Base-by-base conservation (phyloP, 2,888 invertebrate genomes). In the Pardosa pseudoannulata region DNA sequence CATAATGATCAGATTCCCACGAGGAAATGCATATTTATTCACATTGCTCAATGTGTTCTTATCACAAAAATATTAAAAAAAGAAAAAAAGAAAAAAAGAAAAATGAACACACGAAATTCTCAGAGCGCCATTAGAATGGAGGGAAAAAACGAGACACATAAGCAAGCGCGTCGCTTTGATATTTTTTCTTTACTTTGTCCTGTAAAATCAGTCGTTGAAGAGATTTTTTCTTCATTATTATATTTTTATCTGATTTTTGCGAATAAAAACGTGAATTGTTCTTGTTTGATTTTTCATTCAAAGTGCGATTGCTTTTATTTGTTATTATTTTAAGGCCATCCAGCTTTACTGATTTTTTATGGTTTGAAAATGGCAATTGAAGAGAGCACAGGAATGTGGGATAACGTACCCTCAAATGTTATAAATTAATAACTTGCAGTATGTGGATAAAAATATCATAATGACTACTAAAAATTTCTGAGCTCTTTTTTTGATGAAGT, bases 1-100 rank as follows among this genome's bases (percentile, higher is more conserved):
- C 72, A 76, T 76, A 83, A 83, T 83, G 71, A 83, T 68, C 39
- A 31, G n/a, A 68, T 41, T 82, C 76, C 50, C 29, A 19, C 28
- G 36, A 64, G 65, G 31, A 36, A 56, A 74, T 41, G 16, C 13
- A 31, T 83, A 83, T 83, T 56, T 76, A 76, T 83, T 83, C 71
- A 39, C 31, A 67, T 70, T 72, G 64, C 72, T 62, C 56, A 23
- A 56, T 56, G 19, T 23, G 16, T 56, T 56, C 23, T 56, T 56
- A 56, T 56, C 5, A 23, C 16, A 23, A 56, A 13, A 56, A 56
- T 56, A 56, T 56, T 56, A 23, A 5, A 2, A 23, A 11, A 46
- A 36, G 9, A 36, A n/a, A n/a, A n/a, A n/a, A n/a, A n/a, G n/a
- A n/a, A n/a, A n/a, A n/a, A n/a, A n/a, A 36, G 36, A 36, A 46